phyloP scores from a whole-genome alignment of 2,888 invertebrate genomes.

The Cerceris ruficornis region DNA sequence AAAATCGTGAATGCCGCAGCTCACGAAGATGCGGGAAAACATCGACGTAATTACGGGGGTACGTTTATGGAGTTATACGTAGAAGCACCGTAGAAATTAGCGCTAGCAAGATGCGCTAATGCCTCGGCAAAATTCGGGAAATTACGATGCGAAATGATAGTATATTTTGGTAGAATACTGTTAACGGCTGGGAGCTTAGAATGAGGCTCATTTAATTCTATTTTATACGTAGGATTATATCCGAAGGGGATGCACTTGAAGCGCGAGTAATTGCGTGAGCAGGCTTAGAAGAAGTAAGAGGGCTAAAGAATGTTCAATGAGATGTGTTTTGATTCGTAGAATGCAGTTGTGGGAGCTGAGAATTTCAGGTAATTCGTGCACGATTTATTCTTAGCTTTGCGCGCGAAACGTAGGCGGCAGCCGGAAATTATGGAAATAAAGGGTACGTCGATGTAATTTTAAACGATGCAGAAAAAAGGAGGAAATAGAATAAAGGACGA shows the following conservation, averaged over 20 bases:
- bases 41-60: slow-evolving; percentile 29
- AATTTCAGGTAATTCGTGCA: too few species aligned
- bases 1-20: slow-evolving; percentile 5
- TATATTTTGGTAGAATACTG: not conserved
- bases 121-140: not conserved
- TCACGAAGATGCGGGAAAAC: not conserved
- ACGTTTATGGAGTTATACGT: slow-evolving; percentile 22
- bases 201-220: not conserved
- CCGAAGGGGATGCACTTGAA: not conserved
- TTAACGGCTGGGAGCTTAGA: not conserved
- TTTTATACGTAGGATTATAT: not conserved
- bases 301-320: too few species aligned
- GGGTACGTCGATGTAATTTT: too few species aligned
- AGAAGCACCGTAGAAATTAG: slow-evolving; percentile 7
- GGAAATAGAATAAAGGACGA: too few species aligned
- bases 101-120: not conserved
- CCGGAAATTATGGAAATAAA: too few species aligned
- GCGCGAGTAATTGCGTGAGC: not conserved
- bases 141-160: not conserved
- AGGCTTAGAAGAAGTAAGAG: not conserved
- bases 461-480: too few species aligned
- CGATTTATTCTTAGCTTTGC: too few species aligned
- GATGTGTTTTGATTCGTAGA: too few species aligned
- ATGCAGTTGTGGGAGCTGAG: too few species aligned
- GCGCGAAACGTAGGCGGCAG: too few species aligned